phyloP scores from a whole-genome alignment of 64 coral and sea anemone species.

The Porites lutea region DNA sequence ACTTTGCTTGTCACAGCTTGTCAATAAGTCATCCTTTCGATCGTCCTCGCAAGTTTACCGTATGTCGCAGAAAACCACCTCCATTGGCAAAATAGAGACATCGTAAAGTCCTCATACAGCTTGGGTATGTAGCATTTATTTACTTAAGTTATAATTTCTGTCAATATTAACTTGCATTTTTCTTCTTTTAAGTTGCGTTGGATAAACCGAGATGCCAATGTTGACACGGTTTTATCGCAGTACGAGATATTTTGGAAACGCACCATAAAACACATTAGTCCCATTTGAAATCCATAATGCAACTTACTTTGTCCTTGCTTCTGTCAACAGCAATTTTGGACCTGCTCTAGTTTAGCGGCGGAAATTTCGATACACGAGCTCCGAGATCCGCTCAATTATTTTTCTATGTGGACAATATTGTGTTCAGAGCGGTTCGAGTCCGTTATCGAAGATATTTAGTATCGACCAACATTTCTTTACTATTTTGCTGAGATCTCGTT shows the following conservation, averaged over 20 bases:
- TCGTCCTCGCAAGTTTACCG: not conserved
- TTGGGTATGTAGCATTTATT: slow-evolving; percentile 11
- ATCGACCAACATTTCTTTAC: not conserved
- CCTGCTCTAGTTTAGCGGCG: not conserved
- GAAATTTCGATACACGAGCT: not conserved
- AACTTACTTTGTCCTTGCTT: not conserved
- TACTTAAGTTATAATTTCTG: not conserved
- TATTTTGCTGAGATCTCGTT: not conserved
- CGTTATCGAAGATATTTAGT: not conserved
- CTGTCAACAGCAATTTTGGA: not conserved
- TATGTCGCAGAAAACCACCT: slow-evolving; percentile 1
- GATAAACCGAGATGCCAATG: not conserved
- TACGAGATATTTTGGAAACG: not conserved
- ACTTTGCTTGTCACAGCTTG: not conserved
- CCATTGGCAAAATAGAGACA: not conserved
- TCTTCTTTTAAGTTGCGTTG: not conserved
- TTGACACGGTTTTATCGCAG: slow-evolving; percentile 22
- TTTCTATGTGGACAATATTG: too few species aligned
- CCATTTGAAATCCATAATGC: not conserved
- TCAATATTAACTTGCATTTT: not conserved
- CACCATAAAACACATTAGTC: not conserved
- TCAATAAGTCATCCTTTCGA: not conserved
- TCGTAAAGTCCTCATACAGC: not conserved
- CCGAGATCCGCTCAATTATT: not conserved
- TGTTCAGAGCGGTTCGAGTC: not conserved